Evolutionary conservation across 2,888 invertebrate species (phyloP), one percentile per base, ranked within the genome.

Genomic region (Cantharis lateralis): DNA sequence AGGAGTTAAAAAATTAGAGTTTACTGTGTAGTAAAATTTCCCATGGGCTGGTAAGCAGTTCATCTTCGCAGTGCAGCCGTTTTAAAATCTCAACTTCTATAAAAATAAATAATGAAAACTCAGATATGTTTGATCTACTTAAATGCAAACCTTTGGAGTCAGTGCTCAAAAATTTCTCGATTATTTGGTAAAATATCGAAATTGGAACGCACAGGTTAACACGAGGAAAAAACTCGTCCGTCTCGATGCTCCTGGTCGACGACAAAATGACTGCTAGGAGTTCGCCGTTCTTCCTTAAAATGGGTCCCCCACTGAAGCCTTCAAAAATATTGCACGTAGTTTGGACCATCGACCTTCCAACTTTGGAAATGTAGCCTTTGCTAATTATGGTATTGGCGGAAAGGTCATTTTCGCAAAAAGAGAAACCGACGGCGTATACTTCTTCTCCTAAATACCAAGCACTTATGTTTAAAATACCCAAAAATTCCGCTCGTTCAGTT

Each of bases 241-340:
- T 87, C 15, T 88, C 86, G 3, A 85, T 82, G 2, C 90, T 89
- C 79, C 89, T 89, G 10, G 90, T 89, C 83, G 92, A 92, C 84
- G 91, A 90, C 1, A 91, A 91, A 48, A 92, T 89, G 28, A 92
- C 87, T 3, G 90, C 92, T 3, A 91, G 75, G 75, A 92, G 89
- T 80, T 90, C 89, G 3, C 86, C 88, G 61, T 81, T 83, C 74
- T 90, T 83, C 13, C 90, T 88, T 82, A 90, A 87, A 82, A 92
- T 90, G 3, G 92, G 91, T 0, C 92, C 92, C 1, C 92, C 92
- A 77, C 92, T 92, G 79, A 90, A 89, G 0, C 92, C 92, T 0
- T 91, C 90, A 83, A 92, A 91, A 13, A 91, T 90, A 83, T 91
- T 91, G 82, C 92, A 92, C 0, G 91, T 91, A 1, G 92, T 92